phyloP scores from a whole-genome alignment of 2,797 vertebrate species.

The Sciurus carolinensis region DNA sequence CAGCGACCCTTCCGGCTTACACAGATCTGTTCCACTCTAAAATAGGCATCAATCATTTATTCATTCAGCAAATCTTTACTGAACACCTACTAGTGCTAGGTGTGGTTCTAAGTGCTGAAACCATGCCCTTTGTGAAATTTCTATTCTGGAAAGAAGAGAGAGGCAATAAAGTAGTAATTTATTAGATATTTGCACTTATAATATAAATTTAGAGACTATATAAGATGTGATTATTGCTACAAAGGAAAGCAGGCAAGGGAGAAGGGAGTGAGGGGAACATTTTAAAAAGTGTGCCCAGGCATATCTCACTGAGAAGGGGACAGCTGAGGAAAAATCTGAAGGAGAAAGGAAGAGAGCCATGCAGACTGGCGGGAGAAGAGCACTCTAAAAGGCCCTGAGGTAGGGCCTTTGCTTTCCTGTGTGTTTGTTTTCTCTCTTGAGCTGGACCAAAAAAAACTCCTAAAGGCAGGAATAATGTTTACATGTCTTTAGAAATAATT shows the following conservation, averaged over 20 bases:
- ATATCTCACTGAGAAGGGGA: neutral
- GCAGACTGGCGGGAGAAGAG: neutral
- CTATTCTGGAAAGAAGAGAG: neutral
- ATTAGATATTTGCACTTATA: slow-evolving; percentile 11
- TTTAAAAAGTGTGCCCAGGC: neutral
- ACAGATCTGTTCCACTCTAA: neutral
- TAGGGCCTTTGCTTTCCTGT: neutral
- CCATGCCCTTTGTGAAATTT: neutral
- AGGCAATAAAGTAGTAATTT: neutral
- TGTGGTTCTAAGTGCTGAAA: neutral
- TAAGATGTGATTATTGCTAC: neutral
- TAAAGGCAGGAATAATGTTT: neutral
- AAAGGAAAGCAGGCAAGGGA: neutral
- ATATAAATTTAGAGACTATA: neutral
- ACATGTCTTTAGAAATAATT: neutral
- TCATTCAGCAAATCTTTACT: slow-evolving; percentile 23
- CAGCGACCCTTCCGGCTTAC: neutral
- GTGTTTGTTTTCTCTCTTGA: neutral
- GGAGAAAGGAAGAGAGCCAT: neutral
- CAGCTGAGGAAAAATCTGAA: neutral
- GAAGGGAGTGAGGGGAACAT: neutral
- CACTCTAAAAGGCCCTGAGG: neutral
- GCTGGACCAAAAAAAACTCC: neutral
- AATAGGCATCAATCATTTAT: neutral
- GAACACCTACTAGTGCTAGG: neutral